Base-by-base conservation (phyloP, 2,113 vertebrate species). In the Agelaius phoeniceus region DNA sequence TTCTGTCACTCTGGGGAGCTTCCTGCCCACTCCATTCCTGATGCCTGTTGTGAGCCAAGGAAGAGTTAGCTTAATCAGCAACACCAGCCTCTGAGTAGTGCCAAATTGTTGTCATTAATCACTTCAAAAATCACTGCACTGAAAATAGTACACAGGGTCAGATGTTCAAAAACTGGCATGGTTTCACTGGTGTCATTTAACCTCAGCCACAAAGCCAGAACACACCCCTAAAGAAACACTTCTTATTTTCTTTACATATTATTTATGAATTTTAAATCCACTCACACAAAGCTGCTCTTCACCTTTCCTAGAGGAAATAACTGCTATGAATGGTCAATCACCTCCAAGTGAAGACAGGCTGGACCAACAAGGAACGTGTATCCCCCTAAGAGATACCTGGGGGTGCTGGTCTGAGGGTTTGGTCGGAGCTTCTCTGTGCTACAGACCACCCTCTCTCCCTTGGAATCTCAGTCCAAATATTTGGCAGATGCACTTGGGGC, bases 61-160 rank as follows among this genome's bases (percentile, higher is more conserved):
- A 95, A 65, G 93, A 89, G 79, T 93, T 93, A 76, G 79, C 86
- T 94, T 96, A 92, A 95, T 97, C 87, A 95, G 90, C 92, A 95
- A 80, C 80, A 84, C 49, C 35, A 94, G 87, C 75, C 57, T 39
- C 71, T 75, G 88, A 91, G n/a, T 37, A 84, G 55, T 95, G 89
- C 91, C 89, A 87, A 96, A 83, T 76, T 87, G 41, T 55, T 88
- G 94, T 87, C 79, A 84, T 83, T 83, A 76, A 94, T 94, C 75
- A 48, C 76, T 93, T 94, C 69, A 94, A 46, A 93, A 96, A 92
- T 83, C 37, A 84, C 82, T 86, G 93, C 7, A 16, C 94, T 89
- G 71, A 87, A 85, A 97, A 94, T 80, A 91, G 79, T 33, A 48
- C 57, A 19, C 37, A 62, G 67, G 61, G 80, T 97, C 95, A 59